phyloP scores from a whole-genome alignment of 2,888 invertebrate genomes.

The Pedicia rivosa region DNA sequence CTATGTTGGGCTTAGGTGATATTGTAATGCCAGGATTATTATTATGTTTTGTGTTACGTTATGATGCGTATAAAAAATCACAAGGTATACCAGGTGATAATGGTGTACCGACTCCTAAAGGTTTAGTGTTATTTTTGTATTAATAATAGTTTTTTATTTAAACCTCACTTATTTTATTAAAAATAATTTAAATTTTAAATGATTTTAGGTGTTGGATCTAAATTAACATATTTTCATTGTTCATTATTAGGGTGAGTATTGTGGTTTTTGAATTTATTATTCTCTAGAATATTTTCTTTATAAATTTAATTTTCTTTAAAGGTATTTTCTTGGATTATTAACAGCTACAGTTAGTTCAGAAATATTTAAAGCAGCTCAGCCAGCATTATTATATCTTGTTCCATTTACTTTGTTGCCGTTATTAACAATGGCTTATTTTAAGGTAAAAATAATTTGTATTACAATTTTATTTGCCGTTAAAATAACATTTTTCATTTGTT shows the following conservation, averaged over 20 bases:
- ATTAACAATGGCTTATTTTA: slow-evolving; percentile 94
- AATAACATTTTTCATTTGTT: too few species aligned
- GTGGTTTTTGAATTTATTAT: slow-evolving; percentile 5
- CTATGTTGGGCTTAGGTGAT: slow-evolving; percentile 79
- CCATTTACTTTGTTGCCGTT: slow-evolving; percentile 94
- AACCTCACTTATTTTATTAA: too few species aligned
- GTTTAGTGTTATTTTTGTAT: too few species aligned
- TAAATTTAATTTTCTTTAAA: slow-evolving; percentile 12
- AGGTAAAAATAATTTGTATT: slow-evolving; percentile 40
- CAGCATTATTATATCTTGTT: slow-evolving; percentile 90
- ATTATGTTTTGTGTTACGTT: slow-evolving; percentile 89
- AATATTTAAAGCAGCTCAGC: slow-evolving; percentile 96
- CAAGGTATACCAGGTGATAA: slow-evolving; percentile 36
- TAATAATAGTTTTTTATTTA: too few species aligned
- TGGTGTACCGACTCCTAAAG: slow-evolving; percentile 39
- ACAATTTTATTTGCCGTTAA: not conserved
- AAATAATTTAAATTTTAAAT: too few species aligned
- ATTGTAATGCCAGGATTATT: slow-evolving; percentile 92
- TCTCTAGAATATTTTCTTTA: not conserved
- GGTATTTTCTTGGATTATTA: slow-evolving; percentile 85
- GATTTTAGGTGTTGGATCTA: too few species aligned
- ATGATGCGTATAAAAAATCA: slow-evolving; percentile 93
- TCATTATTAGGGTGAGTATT: slow-evolving; percentile 77
- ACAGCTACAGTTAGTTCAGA: slow-evolving; percentile 96
- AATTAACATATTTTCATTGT: slow-evolving; percentile 93